Percentiles rank a stretch among this genome's conserved stretches.
Conservation (phyloP, 2,888 invertebrate genomes). For the Drosophila kambysellisi region DNA sequence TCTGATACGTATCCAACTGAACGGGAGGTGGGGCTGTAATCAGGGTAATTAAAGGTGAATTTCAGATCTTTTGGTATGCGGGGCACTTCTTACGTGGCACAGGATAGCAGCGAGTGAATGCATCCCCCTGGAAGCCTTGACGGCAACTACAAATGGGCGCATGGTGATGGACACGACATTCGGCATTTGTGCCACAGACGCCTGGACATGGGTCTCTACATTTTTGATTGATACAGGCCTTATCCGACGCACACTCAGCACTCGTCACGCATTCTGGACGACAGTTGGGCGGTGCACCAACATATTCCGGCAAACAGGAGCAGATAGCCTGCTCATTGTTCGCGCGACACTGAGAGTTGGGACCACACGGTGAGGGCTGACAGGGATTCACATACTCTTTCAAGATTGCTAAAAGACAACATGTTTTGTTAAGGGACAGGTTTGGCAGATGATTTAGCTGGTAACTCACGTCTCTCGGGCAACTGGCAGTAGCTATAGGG, state of each 20-base stretch:
- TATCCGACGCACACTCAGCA: constrained; percentile 87
- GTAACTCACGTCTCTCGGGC: constrained; percentile 86
- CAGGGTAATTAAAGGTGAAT: constrained; percentile 5
- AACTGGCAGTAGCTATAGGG: constrained; percentile 89
- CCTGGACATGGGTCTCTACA: constrained; percentile 89
- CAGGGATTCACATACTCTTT: constrained; percentile 86
- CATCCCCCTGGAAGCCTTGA: constrained; percentile 90
- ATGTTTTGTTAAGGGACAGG: not conserved
- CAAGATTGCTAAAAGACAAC: constrained; percentile 68
- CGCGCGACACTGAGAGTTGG: constrained; percentile 88
- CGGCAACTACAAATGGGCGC: constrained; percentile 91
- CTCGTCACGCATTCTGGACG: constrained; percentile 89
- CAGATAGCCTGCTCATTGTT: constrained; percentile 88
- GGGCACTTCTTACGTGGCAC: constrained; percentile 83
- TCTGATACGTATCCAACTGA: constrained; percentile 83
- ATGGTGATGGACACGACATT: constrained; percentile 91
- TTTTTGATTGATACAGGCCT: constrained; percentile 88
- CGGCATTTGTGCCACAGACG: constrained; percentile 88
- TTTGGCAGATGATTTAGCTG: constrained; percentile 75
- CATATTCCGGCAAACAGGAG: constrained; percentile 87
- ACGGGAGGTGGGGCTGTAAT: constrained; percentile 56
- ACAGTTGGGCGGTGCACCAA: constrained; percentile 89
- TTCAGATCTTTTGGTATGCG: not conserved
- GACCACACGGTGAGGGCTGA: constrained; percentile 88
- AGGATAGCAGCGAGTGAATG: constrained; percentile 88